Conservation (phyloP, 2,888 invertebrate species). For the Xestia sexstrigata region DNA sequence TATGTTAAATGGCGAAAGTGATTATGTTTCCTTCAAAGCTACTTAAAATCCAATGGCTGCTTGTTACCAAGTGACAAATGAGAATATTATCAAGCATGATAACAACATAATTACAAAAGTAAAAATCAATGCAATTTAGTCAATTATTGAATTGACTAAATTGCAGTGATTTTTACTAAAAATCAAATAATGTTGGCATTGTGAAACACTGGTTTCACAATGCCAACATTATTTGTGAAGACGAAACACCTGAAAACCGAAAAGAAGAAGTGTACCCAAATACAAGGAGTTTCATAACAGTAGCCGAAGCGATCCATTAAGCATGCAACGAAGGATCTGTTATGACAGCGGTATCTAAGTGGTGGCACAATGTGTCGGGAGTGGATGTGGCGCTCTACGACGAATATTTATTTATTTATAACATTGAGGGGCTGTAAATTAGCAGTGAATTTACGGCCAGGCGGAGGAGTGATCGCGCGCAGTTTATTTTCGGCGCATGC, state of each 20-base stretch:
- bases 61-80: constrained; percentile 35
- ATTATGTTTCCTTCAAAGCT: constrained; percentile 45
- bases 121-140: background rate
- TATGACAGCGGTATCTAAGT: constrained; percentile 86
- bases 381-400: constrained; percentile 80
- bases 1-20: constrained; percentile 26
- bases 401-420: constrained; percentile 90
- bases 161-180: no score
- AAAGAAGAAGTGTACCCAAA: constrained; percentile 18
- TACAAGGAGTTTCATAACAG: constrained; percentile 56
- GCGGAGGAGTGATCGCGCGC: constrained; percentile 84
- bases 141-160: no score
- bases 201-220: no score
- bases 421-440: constrained; percentile 89
- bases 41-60: constrained; percentile 27
- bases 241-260: constrained; percentile 16
- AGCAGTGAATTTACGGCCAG: constrained; percentile 88
- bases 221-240: background rate
- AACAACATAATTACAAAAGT: constrained; percentile 18
- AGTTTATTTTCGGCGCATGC: constrained; percentile 87
- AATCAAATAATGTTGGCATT: no score
- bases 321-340: constrained; percentile 82
- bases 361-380: constrained; percentile 86
- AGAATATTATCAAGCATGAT: constrained; percentile 22
- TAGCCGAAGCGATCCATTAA: constrained; percentile 77